phyloP scores from a whole-genome alignment of 2,113 vertebrate species.

The Muscicapa adusta region DNA sequence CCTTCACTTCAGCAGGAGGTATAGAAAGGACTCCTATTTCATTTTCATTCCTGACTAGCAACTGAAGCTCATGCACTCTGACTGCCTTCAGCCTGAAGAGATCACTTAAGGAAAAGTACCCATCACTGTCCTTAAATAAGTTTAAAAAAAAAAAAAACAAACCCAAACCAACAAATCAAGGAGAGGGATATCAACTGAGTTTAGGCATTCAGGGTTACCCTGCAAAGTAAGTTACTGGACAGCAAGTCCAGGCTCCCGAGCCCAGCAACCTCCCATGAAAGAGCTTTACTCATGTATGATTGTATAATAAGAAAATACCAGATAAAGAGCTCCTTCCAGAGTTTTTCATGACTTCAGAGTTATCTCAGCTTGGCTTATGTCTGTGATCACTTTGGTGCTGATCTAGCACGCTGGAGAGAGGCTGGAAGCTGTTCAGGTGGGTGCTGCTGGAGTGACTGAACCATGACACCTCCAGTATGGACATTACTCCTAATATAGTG shows the following conservation, averaged over 20 bases:
- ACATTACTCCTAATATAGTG: neutral
- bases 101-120: neutral
- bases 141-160: too few relatives aligned
- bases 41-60: neutral
- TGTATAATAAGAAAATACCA: neutral
- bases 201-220: neutral
- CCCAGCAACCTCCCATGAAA: neutral
- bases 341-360: neutral
- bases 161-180: neutral
- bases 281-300: neutral
- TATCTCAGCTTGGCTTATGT: neutral
- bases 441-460: accelerated
- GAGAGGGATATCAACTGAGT: neutral
- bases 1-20: neutral
- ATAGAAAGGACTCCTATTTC: neutral
- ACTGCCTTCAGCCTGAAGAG: neutral
- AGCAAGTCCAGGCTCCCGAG: accelerated
- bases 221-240: neutral
- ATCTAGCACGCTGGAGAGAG: neutral
- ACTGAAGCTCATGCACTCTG: accelerated
- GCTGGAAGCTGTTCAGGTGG: neutral
- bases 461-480: neutral
- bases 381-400: neutral
- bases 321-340: neutral
- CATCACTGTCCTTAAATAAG: neutral